Percentiles rank a stretch among this genome's conserved stretches.
Evolutionary conservation across 2,888 invertebrate genomes (phyloP).

Genomic region (Cephus rjabovi): DNA sequence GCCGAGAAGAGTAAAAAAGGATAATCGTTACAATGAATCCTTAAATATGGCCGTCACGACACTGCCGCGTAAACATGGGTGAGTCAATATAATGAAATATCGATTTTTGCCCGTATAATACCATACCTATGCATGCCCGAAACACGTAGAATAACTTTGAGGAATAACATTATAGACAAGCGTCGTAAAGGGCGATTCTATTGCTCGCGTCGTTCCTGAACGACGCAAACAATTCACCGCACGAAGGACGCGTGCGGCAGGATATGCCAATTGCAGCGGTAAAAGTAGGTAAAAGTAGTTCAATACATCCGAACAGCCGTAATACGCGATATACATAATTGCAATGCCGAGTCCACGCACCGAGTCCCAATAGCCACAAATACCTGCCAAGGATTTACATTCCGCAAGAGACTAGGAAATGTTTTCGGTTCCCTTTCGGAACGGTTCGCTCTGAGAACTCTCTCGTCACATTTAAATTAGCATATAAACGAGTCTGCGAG

Average conservation of each 20-base stretch:
- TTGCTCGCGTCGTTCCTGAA: neutral
- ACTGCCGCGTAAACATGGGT: slow-evolving; percentile 53
- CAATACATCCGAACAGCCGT: slow-evolving; percentile 7
- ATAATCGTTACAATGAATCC: slow-evolving; percentile 44
- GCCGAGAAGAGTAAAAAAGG: slow-evolving; percentile 40
- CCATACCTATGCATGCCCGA: too few species aligned
- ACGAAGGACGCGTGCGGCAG: slow-evolving; percentile 22
- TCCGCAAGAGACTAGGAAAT: too few species aligned
- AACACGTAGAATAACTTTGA: too few species aligned
- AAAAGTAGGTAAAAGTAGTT: slow-evolving; percentile 20
- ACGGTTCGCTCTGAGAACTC: too few species aligned
- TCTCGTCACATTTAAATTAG: too few species aligned
- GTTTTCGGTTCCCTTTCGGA: too few species aligned
- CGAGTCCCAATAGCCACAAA: too few species aligned
- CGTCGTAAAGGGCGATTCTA: neutral
- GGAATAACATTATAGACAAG: too few species aligned
- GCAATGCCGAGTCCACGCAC: neutral
- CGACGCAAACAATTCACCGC: slow-evolving; percentile 21
- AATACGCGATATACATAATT: slow-evolving; percentile 1
- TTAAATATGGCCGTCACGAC: slow-evolving; percentile 51
- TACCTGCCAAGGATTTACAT: too few species aligned
- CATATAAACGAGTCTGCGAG: too few species aligned
- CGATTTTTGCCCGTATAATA: too few species aligned
- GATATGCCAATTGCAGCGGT: neutral
- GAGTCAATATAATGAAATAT: slow-evolving; percentile 27